phyloP scores from a whole-genome alignment of 2,888 invertebrate species.

The Pilophorus perplexus region DNA sequence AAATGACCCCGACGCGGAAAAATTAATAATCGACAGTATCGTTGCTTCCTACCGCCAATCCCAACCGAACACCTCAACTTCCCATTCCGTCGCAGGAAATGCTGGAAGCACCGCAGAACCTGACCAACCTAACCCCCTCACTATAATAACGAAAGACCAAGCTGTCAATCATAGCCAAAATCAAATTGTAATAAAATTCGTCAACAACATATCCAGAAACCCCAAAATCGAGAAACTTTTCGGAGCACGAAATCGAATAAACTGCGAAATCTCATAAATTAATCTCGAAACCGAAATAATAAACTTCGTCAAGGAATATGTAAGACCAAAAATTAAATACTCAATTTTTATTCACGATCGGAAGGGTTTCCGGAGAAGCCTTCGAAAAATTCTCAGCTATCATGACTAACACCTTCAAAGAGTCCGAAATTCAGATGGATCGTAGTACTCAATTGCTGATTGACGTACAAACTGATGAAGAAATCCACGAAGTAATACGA shows the following conservation, averaged over 20 bases:
- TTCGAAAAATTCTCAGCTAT: no score
- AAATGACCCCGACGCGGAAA: neutral
- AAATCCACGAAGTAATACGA: neutral
- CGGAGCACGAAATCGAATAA: neutral
- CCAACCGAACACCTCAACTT: neutral
- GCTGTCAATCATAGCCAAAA: neutral
- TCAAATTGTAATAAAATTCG: neutral
- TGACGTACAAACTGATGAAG: neutral
- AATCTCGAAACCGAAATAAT: slow-evolving; percentile 8
- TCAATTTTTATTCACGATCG: neutral
- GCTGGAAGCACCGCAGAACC: no score
- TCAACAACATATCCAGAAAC: neutral
- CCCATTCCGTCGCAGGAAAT: no score
- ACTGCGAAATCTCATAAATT: neutral
- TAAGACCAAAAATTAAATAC: neutral
- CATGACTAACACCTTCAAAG: no score
- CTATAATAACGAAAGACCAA: neutral
- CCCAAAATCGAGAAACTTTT: neutral
- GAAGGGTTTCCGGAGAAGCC: neutral
- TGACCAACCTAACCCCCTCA: no score
- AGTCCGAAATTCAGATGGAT: neutral
- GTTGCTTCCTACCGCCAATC: neutral
- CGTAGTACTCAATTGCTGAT: neutral
- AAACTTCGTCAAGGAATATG: slow-evolving; percentile 10
- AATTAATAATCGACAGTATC: neutral